phyloP scores from a whole-genome alignment of 1,140 invertebrate species.

The Archegozetes longisetosus region DNA sequence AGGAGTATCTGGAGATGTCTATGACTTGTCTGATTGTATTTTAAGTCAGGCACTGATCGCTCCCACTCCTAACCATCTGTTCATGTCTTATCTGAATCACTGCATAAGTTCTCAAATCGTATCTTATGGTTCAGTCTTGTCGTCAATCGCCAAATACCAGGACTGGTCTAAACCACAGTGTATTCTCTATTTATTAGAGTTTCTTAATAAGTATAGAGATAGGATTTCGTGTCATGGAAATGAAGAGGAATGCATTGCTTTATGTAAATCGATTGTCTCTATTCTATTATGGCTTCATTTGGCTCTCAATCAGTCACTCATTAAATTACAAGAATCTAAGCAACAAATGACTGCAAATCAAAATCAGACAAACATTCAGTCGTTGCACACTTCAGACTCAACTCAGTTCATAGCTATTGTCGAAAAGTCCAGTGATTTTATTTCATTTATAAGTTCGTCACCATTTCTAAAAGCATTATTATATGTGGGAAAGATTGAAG shows the following conservation, averaged over 20 bases:
- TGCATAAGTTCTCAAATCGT: constrained; percentile 69
- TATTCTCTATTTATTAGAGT: constrained; percentile 63
- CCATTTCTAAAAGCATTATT: constrained; percentile 29
- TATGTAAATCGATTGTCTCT: constrained; percentile 27
- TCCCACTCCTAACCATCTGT: constrained; percentile 70
- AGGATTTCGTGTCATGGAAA: constrained; percentile 27
- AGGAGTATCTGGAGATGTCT: constrained; percentile 70
- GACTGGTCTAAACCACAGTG: constrained; percentile 75
- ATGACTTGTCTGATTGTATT: constrained; percentile 79
- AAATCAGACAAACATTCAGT: constrained; percentile 15
- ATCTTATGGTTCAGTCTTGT: constrained; percentile 69
- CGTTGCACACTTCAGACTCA: background rate
- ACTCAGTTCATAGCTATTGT: constrained; percentile 24
- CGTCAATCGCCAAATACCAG: constrained; percentile 73
- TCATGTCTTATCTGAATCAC: constrained; percentile 80
- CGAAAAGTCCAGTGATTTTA: constrained; percentile 27
- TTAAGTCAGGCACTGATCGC: constrained; percentile 80
- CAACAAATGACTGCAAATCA: background rate
- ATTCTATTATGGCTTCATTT: constrained; percentile 29
- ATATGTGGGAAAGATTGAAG: constrained; percentile 32
- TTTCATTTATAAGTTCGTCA: constrained; percentile 27
- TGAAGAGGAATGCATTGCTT: constrained; percentile 27
- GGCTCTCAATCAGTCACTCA: constrained; percentile 26
- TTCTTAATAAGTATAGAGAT: constrained; percentile 40
- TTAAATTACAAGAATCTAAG: constrained; percentile 21